A percentile compares a stretch with the other conserved stretches of the same genome.
Conservation (phyloP, 2,113 vertebrate genomes). For the Channa maculata region DNA sequence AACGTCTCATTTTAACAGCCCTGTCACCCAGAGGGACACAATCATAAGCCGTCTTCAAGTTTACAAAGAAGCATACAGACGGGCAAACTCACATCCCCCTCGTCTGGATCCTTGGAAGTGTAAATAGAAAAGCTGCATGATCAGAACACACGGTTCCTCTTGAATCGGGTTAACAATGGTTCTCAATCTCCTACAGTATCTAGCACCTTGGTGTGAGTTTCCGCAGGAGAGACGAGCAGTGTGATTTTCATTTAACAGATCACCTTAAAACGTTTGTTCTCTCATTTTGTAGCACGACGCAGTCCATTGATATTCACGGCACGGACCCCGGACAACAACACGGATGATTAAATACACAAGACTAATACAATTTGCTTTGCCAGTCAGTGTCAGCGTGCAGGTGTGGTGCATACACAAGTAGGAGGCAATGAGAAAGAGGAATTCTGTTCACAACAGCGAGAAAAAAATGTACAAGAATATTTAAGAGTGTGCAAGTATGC, state of each 20-base stretch:
- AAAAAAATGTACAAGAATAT: background rate
- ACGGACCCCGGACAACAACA: background rate
- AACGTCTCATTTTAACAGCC: background rate
- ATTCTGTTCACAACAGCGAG: background rate
- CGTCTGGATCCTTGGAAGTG: background rate
- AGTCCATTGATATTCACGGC: background rate
- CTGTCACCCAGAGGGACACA: background rate
- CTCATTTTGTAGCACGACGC: background rate
- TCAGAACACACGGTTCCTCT: background rate
- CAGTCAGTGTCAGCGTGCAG: slow-evolving; percentile 1
- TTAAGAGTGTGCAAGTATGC: slow-evolving; percentile 4
- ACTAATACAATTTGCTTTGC: slow-evolving; percentile 13
- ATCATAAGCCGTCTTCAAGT: background rate
- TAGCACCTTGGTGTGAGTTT: background rate
- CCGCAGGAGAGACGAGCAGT: slow-evolving; percentile 1
- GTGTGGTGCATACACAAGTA: slow-evolving; percentile 4
- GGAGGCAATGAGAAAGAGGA: background rate
- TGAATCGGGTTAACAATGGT: slow-evolving; percentile 8
- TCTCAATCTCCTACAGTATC: background rate
- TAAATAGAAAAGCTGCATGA: background rate
- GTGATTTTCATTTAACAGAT: background rate
- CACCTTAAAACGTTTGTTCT: too few relatives aligned
- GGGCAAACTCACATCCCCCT: background rate
- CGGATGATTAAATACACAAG: slow-evolving; percentile 7
- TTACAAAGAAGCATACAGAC: background rate